Conservation (phyloP, 2,797 vertebrate species). For the Gymnodraco acuticeps region DNA sequence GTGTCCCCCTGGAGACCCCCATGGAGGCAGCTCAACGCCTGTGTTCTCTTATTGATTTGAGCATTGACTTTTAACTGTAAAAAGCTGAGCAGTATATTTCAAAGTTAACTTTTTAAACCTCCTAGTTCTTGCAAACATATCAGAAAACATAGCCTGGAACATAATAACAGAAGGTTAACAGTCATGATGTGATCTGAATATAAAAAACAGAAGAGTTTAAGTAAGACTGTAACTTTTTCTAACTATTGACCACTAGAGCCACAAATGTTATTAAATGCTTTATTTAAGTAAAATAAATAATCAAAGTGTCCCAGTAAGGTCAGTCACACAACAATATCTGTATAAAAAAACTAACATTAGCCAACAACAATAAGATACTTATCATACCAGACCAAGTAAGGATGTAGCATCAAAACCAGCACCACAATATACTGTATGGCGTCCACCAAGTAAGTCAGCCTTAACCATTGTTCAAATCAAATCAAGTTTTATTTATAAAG, state of each 20-base stretch:
- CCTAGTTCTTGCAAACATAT: neutral
- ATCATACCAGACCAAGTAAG: neutral
- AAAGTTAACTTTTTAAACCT: neutral
- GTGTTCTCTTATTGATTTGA: neutral
- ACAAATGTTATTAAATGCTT: neutral
- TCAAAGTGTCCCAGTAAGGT: neutral
- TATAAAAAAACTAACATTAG: neutral
- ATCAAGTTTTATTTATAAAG: too few species aligned
- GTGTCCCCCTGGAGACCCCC: neutral
- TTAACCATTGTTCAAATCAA: too few species aligned
- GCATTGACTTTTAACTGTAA: neutral
- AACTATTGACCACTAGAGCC: neutral
- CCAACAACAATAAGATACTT: neutral
- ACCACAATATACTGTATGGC: too few species aligned
- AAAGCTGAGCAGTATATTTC: neutral
- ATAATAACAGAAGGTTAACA: neutral
- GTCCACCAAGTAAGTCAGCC: too few species aligned
- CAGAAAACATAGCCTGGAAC: neutral
- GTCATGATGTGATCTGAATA: neutral
- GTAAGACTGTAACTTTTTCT: neutral
- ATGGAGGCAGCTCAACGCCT: neutral
- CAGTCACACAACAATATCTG: neutral
- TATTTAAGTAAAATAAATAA: neutral
- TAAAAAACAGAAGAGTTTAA: neutral
- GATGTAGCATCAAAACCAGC: neutral